phyloP scores from a whole-genome alignment of 2,113 vertebrate genomes.

The Stegostoma tigrinum region DNA sequence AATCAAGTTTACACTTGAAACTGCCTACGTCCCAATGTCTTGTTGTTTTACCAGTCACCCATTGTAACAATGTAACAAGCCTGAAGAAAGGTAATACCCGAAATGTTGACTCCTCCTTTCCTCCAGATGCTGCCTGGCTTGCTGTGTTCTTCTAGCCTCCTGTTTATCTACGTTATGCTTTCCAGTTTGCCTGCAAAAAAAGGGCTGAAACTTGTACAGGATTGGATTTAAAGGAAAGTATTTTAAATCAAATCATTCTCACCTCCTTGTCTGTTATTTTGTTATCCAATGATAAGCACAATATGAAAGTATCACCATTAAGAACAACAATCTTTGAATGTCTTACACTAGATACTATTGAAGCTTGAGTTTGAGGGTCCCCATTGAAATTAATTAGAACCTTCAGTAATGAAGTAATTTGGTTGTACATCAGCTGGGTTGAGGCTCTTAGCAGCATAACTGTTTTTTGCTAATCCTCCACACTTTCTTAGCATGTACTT shows the following conservation, averaged over 20 bases:
- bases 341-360: background rate
- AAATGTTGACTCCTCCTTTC: too few relatives aligned
- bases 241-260: background rate
- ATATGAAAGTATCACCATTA: background rate
- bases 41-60: background rate
- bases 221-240: background rate
- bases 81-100: too few relatives aligned
- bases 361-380: background rate
- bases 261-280: background rate
- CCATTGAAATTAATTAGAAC: background rate
- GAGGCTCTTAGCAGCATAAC: background rate
- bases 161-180: background rate
- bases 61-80: background rate
- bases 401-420: background rate
- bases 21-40: background rate
- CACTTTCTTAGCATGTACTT: background rate
- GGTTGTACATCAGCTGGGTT: background rate
- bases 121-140: too few relatives aligned
- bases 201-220: background rate
- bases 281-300: background rate
- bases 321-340: background rate
- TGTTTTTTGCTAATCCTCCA: background rate
- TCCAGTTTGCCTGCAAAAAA: background rate
- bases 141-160: too few relatives aligned
- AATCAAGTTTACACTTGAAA: background rate